Evolutionary conservation across 2,797 vertebrate species (phyloP).

Genomic region (Ataeniobius toweri): DNA sequence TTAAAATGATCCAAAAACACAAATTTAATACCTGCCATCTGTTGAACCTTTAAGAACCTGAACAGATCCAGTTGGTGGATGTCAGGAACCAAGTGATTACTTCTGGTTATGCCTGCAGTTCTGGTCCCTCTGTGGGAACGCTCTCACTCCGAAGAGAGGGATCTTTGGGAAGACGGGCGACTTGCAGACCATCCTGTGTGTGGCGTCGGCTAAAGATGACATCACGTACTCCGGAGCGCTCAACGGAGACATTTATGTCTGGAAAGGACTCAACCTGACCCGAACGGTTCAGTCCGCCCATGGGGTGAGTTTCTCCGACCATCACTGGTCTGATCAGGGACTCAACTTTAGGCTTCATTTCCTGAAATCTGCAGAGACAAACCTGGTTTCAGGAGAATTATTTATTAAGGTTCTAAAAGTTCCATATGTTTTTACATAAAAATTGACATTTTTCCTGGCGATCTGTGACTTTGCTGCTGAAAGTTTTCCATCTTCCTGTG

Average conservation of each 20-base stretch:
- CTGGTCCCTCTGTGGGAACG: slow-evolving; percentile 94
- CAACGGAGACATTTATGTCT: slow-evolving; percentile 95
- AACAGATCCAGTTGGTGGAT: neutral
- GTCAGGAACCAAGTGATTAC: neutral
- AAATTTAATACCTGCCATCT: no score
- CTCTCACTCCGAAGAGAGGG: slow-evolving; percentile 91
- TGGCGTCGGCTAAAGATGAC: slow-evolving; percentile 91
- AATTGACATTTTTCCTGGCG: no score
- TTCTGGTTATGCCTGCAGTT: slow-evolving; percentile 78
- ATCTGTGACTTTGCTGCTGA: no score
- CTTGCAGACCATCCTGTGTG: slow-evolving; percentile 95
- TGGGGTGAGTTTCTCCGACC: slow-evolving; percentile 72
- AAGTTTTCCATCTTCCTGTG: neutral
- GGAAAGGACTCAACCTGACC: slow-evolving; percentile 90
- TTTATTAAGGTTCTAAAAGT: neutral
- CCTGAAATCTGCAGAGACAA: neutral
- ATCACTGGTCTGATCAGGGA: neutral
- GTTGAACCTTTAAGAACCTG: neutral
- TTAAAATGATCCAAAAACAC: neutral
- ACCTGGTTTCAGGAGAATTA: neutral
- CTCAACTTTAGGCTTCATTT: no score
- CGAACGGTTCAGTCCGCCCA: slow-evolving; percentile 93
- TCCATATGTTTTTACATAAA: no score
- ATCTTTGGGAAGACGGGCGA: slow-evolving; percentile 96
- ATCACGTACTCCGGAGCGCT: slow-evolving; percentile 93